Base-by-base conservation (phyloP, 2,888 invertebrate genomes). In the Nomada ruficornis region DNA sequence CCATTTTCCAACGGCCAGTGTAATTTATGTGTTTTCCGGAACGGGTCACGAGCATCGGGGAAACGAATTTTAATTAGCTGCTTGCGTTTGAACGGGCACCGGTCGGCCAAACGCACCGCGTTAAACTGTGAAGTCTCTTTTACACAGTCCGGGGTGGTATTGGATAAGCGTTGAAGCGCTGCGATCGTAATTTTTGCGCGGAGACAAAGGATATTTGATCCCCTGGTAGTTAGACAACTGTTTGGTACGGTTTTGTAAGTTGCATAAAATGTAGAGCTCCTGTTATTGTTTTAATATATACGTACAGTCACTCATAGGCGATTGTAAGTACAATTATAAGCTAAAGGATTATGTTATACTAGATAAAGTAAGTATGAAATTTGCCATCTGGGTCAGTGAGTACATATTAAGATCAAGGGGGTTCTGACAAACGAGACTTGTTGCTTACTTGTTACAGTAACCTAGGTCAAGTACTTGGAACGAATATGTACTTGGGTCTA, bases 21-120 rank as follows among this genome's bases (percentile, higher is more conserved):
- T 71, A 63, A 71, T 63, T 63, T 50, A 71, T 71, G 71, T 54
- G 71, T 63, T 71, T 42, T 55, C 62, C 10, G 20, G 23, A 54
- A 50, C 59, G 36, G 36, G 42, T n/a, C 59, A 47, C 36, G 36
- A 42, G 42, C 4, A 42, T 13, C 42, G 26, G 15, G 5, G 9
- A 29, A 60, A 60, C 62, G 62, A 62, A 71, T 71, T 60, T 54
- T 54, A 71, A 71, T 71, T 62, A 36, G 23, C 50, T n/a, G 50
- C 20, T 26, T 20, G 0, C 26, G 44, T 15, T 42, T n/a, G 42
- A 54, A 42, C 36, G 15, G 13, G 0, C 20, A 3, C 5, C 64
- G 42, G 20, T 20, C 47, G 18, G 26, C 11, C 26, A 7, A 26
- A 26, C 26, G 42, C 2, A 20, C 18, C 7, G 36, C 15, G 68